A percentile compares a stretch with the other conserved stretches of the same genome.
Evolutionary conservation across 1,140 invertebrate species (phyloP).

Genomic region (Samia ricini): DNA sequence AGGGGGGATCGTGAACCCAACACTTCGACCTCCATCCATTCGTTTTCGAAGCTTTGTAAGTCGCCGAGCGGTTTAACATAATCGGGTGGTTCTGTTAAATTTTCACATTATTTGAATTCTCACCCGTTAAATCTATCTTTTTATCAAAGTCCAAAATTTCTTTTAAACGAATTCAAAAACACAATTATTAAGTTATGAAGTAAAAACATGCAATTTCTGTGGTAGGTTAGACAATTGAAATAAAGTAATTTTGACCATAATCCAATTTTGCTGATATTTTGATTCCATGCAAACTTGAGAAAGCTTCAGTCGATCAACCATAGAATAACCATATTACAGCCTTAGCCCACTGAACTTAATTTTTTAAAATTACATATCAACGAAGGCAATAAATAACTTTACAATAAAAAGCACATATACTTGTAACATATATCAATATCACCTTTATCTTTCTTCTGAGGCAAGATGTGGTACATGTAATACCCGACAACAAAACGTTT

Average conservation of each 20-base stretch:
- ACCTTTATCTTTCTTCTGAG: conserved; percentile 82
- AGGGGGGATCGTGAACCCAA: conserved; percentile 81
- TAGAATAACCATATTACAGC: too few relatives aligned
- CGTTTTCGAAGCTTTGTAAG: conserved; percentile 89
- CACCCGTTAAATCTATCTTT: neutral
- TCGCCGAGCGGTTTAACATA: conserved; percentile 83
- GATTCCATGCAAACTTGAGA: neutral
- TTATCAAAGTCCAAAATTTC: neutral
- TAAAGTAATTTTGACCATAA: too few relatives aligned
- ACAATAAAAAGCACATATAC: too few relatives aligned
- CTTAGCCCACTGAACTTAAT: too few relatives aligned
- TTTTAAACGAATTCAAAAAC: too few relatives aligned
- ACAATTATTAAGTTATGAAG: too few relatives aligned
- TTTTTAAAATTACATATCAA: too few relatives aligned
- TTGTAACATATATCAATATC: conserved; percentile 14
- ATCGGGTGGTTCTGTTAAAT: conserved; percentile 67
- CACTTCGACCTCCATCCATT: conserved; percentile 93
- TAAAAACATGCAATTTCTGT: too few relatives aligned
- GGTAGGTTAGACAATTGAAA: too few relatives aligned
- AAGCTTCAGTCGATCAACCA: neutral
- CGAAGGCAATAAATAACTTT: too few relatives aligned
- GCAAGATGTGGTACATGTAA: conserved; percentile 92
- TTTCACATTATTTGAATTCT: conserved; percentile 6
- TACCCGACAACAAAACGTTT: conserved; percentile 94
- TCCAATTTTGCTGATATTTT: too few relatives aligned